Evolutionary conservation across 2,797 vertebrate genomes (phyloP), one percentile per base, ranked within the genome.

Genomic region (Siniperca obscura): DNA sequence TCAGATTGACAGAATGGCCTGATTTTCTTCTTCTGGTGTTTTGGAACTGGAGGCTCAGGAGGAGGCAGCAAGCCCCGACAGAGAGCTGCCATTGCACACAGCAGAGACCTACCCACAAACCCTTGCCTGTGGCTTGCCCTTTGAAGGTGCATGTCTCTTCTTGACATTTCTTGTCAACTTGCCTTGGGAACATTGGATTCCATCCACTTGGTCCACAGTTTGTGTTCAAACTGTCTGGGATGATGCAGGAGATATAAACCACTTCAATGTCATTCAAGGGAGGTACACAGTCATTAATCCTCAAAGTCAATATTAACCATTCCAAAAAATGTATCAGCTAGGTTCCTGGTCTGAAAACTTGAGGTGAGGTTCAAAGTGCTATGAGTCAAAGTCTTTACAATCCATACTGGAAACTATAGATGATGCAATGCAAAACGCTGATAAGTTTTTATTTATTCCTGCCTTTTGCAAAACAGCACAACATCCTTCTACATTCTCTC

Each of bases 11-110:
- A 83, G 91, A 90, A 74, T 27, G 59, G 75, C 65, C 82, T 80
- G 84, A 83, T 85, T 81, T 87, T 79, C 79, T 90, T 92, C 85
- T 92, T 89, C n/a, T 22, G 90, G 76, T 91, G 85, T 89, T 89
- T 89, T 75, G 79, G 82, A 89, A 88, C 78, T 83, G 83, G 90
- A 92, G 87, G 86, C 85, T 86, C 79, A 25, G 74, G 87, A 66
- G 82, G 66, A 90, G 87, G 84, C 85, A 90, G 81, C 96, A 96
- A 95, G 96, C 94, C 95, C 92, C 80, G 87, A 96, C 97, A 97
- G 91, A 95, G 95, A 91, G 86, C 88, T 86, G 84, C 83, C 89
- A 91, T 89, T 67, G 91, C 95, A 87, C 86, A 89, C 84, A 89
- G 89, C 90, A 91, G 75, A 92, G 94, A 92, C 90, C 92, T 92